phyloP scores from a whole-genome alignment of 1,140 invertebrate species.

The Drosophila kohkoa region DNA sequence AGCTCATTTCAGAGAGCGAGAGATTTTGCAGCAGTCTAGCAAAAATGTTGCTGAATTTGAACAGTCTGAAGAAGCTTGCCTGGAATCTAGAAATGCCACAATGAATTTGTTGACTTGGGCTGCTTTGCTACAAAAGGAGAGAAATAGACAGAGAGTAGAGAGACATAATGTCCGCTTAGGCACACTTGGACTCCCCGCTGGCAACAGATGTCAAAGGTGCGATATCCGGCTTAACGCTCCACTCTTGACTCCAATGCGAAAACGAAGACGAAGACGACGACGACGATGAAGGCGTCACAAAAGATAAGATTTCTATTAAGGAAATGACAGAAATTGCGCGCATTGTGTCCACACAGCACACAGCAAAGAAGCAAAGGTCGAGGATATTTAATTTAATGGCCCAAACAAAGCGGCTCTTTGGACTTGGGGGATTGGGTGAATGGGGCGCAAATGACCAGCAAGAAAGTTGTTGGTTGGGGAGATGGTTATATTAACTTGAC shows the following conservation, averaged over 20 bases:
- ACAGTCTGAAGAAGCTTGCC: not conserved
- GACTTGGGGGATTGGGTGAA: constrained; percentile 15
- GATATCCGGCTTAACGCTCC: constrained; percentile 74
- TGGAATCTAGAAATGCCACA: constrained; percentile 14
- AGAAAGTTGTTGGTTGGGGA: constrained; percentile 12
- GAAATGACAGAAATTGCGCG: constrained; percentile 78
- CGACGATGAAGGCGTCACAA: constrained; percentile 56
- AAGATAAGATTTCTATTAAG: constrained; percentile 84
- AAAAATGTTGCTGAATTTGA: constrained; percentile 14
- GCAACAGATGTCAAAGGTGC: constrained; percentile 82
- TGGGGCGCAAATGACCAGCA: constrained; percentile 69
- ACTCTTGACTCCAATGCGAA: constrained; percentile 16
- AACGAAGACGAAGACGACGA: no score
- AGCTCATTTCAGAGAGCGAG: constrained; percentile 23
- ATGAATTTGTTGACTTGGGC: constrained; percentile 1
- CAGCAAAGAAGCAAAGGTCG: constrained; percentile 38
- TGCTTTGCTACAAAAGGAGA: not conserved
- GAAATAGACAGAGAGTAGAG: no score
- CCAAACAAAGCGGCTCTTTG: constrained; percentile 63
- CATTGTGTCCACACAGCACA: constrained; percentile 56
- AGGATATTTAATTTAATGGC: constrained; percentile 83
- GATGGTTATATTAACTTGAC: not conserved
- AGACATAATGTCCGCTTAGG: constrained; percentile 42
- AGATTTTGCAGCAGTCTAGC: constrained; percentile 3
- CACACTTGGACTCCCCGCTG: constrained; percentile 18